A percentile compares a stretch with the other conserved stretches of the same genome.
These are phyloP conservation scores for Labia minor DNA, from an alignment of 2,888 invertebrate genomes.

Conservation along the genomic window DNA sequence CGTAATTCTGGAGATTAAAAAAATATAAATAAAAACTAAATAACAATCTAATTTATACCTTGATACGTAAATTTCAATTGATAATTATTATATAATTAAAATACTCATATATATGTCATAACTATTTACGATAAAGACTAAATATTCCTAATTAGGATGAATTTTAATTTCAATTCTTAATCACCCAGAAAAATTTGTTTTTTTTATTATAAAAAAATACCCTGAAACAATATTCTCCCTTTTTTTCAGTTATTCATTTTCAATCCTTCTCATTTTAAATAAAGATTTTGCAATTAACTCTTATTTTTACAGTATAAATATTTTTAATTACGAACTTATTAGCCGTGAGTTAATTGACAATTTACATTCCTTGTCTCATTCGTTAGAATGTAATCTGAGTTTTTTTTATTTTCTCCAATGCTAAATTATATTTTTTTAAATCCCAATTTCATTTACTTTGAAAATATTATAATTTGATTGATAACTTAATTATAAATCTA, in stretches of 20 bases:
- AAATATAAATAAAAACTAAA: no score
- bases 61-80: no score
- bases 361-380: not conserved
- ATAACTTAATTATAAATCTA: not conserved
- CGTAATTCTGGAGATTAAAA: no score
- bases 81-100: no score
- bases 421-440: not conserved
- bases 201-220: no score
- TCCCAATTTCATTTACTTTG: not conserved
- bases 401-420: not conserved
- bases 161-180: no score
- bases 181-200: no score
- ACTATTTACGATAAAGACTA: no score
- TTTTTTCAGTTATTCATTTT: not conserved
- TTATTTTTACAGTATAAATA: not conserved
- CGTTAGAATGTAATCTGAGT: not conserved
- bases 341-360: constrained; percentile 13
- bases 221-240: not conserved
- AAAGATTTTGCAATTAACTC: not conserved
- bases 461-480: not conserved
- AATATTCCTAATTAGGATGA: no score
- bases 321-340: constrained; percentile 13
- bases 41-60: no score
- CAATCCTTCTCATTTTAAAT: constrained; percentile 1
- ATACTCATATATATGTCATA: no score